Evolutionary conservation across 2,113 vertebrate genomes (phyloP), one percentile per base, ranked within the genome.

Genomic region (Trematomus loennbergii): DNA sequence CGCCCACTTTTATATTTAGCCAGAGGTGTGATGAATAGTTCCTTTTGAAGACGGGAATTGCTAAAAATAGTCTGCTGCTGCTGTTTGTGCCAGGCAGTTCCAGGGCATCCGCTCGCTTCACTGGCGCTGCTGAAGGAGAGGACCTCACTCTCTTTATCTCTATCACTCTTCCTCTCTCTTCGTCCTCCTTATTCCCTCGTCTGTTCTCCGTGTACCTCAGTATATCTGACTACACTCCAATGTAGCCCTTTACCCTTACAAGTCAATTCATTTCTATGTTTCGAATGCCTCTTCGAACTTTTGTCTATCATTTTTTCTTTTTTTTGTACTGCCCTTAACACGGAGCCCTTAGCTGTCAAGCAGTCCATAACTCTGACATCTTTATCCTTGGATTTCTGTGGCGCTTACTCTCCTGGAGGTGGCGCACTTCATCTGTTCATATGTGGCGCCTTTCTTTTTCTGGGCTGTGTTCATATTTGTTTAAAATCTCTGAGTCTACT

Each of bases 21-120:
- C 94, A 86, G 94, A 94, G 94, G 94, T 94, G 95, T 95, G 96
- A 96, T 96, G 95, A 90, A 96, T 96, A 95, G 95, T 94, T 96
- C 93, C 67, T 78, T 78, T 93, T 96, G 95, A 96, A 95, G 94
- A 91, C 89, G 93, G 89, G 68, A 89, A 92, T 63, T 16, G 88
- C 96, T 97, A 97, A 96, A 97, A 96, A 97, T 97, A 96, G 92
- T 84, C 20, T 20, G 17, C 63, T 43, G 79, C 76, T 87, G 87
- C 85, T 83, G 62, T 96, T 92, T 82, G 88, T 89, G 96, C 94
- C 94, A 79, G 87, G 84, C 87, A 78, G 87, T 91, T 92, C 72
- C 91, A 92, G 88, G 86, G 86, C 89, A 90, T 90, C 84, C 75
- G 59, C 68, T 79, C 22, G 58, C 88, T 79, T 36, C 33, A 81